Conservation (phyloP, 1,140 invertebrate species). For the Drosophila rhopaloa region DNA sequence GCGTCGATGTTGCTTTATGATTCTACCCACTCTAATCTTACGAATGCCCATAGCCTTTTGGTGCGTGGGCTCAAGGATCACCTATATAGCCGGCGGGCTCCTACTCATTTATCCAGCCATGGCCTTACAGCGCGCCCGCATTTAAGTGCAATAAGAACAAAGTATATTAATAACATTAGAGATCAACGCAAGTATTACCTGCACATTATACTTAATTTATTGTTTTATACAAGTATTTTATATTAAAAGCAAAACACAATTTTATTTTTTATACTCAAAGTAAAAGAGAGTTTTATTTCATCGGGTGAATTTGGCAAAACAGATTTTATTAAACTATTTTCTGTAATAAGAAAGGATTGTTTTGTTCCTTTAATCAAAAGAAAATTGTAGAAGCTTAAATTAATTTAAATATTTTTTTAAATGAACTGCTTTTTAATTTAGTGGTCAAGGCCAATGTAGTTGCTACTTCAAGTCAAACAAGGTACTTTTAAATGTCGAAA, state of each 20-base stretch:
- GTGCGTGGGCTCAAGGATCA: constrained; percentile 90
- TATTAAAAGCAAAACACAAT: constrained; percentile 40
- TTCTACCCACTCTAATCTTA: not conserved
- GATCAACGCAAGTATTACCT: constrained; percentile 64
- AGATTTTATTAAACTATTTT: too few species aligned
- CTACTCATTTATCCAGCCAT: constrained; percentile 89
- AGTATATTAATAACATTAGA: constrained; percentile 18
- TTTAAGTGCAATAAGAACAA: constrained; percentile 58
- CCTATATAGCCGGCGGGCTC: constrained; percentile 90
- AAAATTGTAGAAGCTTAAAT: too few species aligned
- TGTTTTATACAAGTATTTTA: constrained; percentile 52
- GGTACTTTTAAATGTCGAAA: too few species aligned
- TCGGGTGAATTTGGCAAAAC: too few species aligned
- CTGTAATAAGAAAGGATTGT: too few species aligned
- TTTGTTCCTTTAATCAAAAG: too few species aligned
- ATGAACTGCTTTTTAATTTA: too few species aligned
- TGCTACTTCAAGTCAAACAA: too few species aligned
- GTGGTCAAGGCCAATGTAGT: too few species aligned
- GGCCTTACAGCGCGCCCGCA: constrained; percentile 85
- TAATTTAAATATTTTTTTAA: too few species aligned
- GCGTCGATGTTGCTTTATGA: not conserved
- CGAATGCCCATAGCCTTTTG: constrained; percentile 88
- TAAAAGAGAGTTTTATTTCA: too few species aligned
- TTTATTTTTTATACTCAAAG: constrained; percentile 27
- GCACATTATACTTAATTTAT: constrained; percentile 61